Percentiles rank a stretch among this genome's conserved stretches.
phyloP scores from a whole-genome alignment of 2,888 invertebrate species.

The Nycteola revayana region DNA sequence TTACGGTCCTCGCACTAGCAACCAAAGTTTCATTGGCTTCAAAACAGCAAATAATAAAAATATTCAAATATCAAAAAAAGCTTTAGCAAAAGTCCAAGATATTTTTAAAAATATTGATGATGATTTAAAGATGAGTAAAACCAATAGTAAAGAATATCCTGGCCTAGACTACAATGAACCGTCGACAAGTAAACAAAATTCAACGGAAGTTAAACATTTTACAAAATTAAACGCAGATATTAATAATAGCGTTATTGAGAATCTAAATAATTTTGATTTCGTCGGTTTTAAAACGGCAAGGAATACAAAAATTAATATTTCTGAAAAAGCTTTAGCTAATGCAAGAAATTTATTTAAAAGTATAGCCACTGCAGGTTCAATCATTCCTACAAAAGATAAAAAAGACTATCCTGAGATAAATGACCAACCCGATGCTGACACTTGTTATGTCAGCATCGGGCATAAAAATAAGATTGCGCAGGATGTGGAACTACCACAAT shows the following conservation, averaged over 20 bases:
- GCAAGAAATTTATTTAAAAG: constrained; percentile 11
- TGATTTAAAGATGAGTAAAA: no score
- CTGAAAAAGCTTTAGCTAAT: constrained; percentile 12
- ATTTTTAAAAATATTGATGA: constrained; percentile 36
- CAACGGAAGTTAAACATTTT: no score
- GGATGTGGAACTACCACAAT: background rate
- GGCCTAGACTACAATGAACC: no score
- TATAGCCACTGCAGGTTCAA: constrained; percentile 6
- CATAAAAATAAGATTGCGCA: background rate
- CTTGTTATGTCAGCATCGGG: no score
- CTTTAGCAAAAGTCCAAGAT: constrained; percentile 41
- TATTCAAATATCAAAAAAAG: constrained; percentile 39
- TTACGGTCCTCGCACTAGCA: background rate
- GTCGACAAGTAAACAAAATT: no score
- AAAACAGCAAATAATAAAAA: constrained; percentile 51
- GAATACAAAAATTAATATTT: constrained; percentile 15
- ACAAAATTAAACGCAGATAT: no score
- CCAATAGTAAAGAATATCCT: no score
- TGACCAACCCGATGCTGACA: no score
- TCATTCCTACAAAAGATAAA: background rate
- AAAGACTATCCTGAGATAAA: no score
- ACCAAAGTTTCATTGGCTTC: constrained; percentile 19
- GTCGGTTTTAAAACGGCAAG: constrained; percentile 15
- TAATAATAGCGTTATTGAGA: no score
- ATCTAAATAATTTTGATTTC: no score